A percentile compares a stretch with the other conserved stretches of the same genome.
These are phyloP conservation scores for Drosophila hamatofila DNA, from an alignment of 2,888 invertebrate species.

Conservation along the genomic window DNA sequence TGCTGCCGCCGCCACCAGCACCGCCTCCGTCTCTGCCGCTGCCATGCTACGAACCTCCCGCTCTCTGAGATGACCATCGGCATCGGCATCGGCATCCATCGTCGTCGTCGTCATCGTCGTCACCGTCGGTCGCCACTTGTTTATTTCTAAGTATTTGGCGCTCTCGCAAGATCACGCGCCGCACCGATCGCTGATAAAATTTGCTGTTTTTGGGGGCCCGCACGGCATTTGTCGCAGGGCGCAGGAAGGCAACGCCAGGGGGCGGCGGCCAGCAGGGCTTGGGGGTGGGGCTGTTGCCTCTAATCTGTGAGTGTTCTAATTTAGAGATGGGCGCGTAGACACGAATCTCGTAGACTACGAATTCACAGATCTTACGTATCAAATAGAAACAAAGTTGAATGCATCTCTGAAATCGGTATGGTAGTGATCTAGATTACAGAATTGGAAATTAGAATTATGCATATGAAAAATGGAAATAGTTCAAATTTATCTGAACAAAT, in stretches of 20 bases:
- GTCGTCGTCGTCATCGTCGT: slow-evolving; percentile 65
- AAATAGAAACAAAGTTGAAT: neutral
- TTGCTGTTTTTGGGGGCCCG: slow-evolving; percentile 16
- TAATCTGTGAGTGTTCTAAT: slow-evolving; percentile 51
- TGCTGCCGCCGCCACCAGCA: slow-evolving; percentile 10
- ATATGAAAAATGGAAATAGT: too few relatives aligned
- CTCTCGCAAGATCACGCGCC: slow-evolving; percentile 73
- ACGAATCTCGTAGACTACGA: slow-evolving; percentile 8
- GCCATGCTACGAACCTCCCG: slow-evolving; percentile 5
- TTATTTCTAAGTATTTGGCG: slow-evolving; percentile 60
- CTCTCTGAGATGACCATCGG: slow-evolving; percentile 24
- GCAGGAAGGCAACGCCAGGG: neutral
- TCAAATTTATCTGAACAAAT: too few relatives aligned
- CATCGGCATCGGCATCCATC: slow-evolving; percentile 39
- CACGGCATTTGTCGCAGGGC: neutral
- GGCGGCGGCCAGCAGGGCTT: neutral
- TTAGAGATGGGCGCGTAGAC: slow-evolving; percentile 33
- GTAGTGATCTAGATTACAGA: neutral
- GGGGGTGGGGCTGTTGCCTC: slow-evolving; percentile 17
- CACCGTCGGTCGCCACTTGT: slow-evolving; percentile 64
- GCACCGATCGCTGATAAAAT: slow-evolving; percentile 71
- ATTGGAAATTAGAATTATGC: neutral
- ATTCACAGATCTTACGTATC: slow-evolving; percentile 3
- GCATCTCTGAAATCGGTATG: neutral
- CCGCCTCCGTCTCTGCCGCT: neutral